Base-by-base conservation (phyloP, 2,113 vertebrate genomes). In the Scartelaos histophorus region DNA sequence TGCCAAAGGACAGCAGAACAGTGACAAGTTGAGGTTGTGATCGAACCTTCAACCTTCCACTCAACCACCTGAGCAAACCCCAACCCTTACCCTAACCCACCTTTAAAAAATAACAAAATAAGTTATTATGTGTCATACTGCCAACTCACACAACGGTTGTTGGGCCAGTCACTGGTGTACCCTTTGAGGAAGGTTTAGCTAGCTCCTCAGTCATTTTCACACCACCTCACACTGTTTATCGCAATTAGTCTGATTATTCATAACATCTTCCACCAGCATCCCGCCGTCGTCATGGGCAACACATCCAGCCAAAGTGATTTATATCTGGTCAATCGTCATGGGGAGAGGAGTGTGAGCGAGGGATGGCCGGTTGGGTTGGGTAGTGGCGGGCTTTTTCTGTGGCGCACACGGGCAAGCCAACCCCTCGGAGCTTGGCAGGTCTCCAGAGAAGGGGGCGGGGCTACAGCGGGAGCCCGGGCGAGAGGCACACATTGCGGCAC, bases 401-500 rank as follows among this genome's bases (percentile, higher is more conserved):
- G 70, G 80, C 70, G 83, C 34, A 19, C 80, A 78, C 56, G 72
- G 81, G 90, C 87, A 89, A 85, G 86, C 92, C 87, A 90, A 85
- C 88, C 92, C 91, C 91, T 91, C 85, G 24, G 91, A 92, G 90
- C 86, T 90, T 94, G 93, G 92, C 91, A 85, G 81, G 47, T 89
- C 91, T 92, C 92, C 92, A 93, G 90, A 91, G 92, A 86, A 90
- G 91, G 92, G 90, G 76, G 80, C 87, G 80, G 79, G 88, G 85
- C 90, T 89, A 86, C 89, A 86, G 90, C 85, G 67, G 90, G 87
- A 89, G 89, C 76, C 82, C 74, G 90, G 85, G 92, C 83, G 89
- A 91, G 88, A 83, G 90, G 91, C 92, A 89, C 91, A 93, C 88
- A 91, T 92, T 93, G 92, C 87, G 56, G 92, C 92, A 85, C 92